These are phyloP conservation scores for Sterna hirundo DNA, from an alignment of 2,113 vertebrate genomes.

Conservation along the genomic window DNA sequence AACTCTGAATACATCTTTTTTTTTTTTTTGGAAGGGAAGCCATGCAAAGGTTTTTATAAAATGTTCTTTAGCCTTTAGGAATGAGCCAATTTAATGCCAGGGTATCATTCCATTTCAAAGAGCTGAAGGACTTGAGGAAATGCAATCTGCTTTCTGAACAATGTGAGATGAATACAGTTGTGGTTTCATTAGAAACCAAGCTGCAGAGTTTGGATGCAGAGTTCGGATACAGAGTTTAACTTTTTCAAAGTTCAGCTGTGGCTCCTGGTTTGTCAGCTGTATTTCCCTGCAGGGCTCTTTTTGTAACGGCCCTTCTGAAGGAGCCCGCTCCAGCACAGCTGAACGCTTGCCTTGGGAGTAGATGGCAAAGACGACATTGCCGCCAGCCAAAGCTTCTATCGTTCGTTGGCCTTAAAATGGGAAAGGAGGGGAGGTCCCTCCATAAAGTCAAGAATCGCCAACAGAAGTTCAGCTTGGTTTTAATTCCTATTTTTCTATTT, in stretches of 20 bases:
- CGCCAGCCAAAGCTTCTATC: neutral
- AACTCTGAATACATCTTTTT: neutral
- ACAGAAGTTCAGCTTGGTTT: neutral
- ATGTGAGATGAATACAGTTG: neutral
- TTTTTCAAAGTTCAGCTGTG: neutral
- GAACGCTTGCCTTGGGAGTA: neutral
- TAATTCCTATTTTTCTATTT: neutral
- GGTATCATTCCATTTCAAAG: slow-evolving; percentile 29
- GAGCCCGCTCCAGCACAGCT: neutral
- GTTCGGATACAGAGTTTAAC: neutral
- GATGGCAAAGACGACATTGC: neutral
- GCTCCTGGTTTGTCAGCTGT: neutral
- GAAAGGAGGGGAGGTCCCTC: neutral
- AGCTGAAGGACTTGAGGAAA: slow-evolving; percentile 13
- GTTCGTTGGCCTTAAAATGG: neutral
- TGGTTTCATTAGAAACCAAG: neutral
- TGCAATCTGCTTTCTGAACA: slow-evolving; percentile 13
- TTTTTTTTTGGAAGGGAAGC: neutral
- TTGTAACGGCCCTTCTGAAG: neutral
- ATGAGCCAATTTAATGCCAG: slow-evolving; percentile 25
- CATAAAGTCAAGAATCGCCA: neutral
- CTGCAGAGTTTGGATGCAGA: neutral
- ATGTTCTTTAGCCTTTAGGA: slow-evolving; percentile 22
- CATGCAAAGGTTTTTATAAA: slow-evolving; percentile 27
- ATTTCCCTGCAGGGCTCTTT: neutral